Evolutionary conservation across 2,888 invertebrate species (phyloP), one percentile per base, ranked within the genome.

Genomic region (Plebejus argus): DNA sequence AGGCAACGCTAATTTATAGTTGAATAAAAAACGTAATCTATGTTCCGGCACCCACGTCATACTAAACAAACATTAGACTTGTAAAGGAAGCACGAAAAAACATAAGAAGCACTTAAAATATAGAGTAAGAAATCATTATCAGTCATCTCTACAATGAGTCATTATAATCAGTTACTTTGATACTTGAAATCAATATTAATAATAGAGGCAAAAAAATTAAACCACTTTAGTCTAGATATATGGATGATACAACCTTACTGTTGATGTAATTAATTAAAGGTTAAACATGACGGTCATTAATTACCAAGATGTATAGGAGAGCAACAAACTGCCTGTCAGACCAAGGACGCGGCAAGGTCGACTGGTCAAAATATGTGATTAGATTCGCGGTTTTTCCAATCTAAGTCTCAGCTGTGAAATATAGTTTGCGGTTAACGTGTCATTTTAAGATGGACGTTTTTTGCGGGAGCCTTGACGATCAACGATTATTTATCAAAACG

Each of bases 341-440:
- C 28, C 66, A 28, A 66, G 66, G 66, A 66, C 28, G 6, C 6
- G 6, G 28, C 28, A 66, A 66, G 28, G 66, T 66, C 61, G 12
- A 8, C 0, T 12, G 23, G 15, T 66, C 66, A 66, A 33, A 66
- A 33, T 33, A 66, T 28, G 3, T 33, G 15, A 15, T 66, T 66
- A 66, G 28, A 66, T 66, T 66, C 5, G 66, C 66, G 66, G 66
- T 28, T 66, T 66, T 66, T 15, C 66, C 28, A 66, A 66, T 28
- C 28, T 66, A 15, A 28, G 28, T 18, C 28, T 66, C 28, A 28
- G 12, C 23, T 61, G 61, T 61, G 61, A 61, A 61, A 61, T 28
- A 28, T 66, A 20, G 56, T 58, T 4, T 28, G 28, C 4, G 28
- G 28, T 28, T 66, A 66, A 15, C 4, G 23, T 66, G 8, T 58